phyloP scores from a whole-genome alignment of 2,888 invertebrate species.

The Agriopis aurantiaria region DNA sequence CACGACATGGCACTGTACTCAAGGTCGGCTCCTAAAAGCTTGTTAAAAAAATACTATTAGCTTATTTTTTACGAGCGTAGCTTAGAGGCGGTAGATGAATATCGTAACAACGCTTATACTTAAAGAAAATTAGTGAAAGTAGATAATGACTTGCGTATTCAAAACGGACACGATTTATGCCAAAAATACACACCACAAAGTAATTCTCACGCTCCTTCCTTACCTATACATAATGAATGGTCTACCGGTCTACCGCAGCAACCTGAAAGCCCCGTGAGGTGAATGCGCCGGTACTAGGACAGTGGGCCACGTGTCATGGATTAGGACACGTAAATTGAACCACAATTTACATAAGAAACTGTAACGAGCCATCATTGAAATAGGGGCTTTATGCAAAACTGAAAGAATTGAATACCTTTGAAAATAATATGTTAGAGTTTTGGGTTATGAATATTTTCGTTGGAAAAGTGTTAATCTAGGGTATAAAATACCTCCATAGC shows the following conservation, averaged over 20 bases:
- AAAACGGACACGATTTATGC: neutral
- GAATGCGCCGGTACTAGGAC: slow-evolving; percentile 23
- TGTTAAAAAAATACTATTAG: no score
- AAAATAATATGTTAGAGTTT: slow-evolving; percentile 8
- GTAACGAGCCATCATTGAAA: neutral
- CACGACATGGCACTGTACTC: no score
- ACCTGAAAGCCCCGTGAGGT: slow-evolving; percentile 13
- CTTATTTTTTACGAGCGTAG: no score
- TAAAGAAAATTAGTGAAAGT: no score
- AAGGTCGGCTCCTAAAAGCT: no score
- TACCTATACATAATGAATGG: neutral
- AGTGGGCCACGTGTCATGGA: slow-evolving; percentile 18
- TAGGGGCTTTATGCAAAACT: slow-evolving; percentile 17
- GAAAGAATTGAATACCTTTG: neutral
- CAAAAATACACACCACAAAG: neutral
- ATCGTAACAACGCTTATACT: no score
- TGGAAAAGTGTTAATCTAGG: no score
- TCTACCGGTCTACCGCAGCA: neutral
- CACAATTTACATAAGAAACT: slow-evolving; percentile 27
- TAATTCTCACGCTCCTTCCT: neutral
- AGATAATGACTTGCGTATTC: no score
- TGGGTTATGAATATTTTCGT: neutral
- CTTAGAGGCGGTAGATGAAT: no score
- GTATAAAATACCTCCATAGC: no score
- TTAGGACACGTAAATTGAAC: slow-evolving; percentile 8